phyloP scores from a whole-genome alignment of 2,113 vertebrate species.

The Leucosticte australis region DNA sequence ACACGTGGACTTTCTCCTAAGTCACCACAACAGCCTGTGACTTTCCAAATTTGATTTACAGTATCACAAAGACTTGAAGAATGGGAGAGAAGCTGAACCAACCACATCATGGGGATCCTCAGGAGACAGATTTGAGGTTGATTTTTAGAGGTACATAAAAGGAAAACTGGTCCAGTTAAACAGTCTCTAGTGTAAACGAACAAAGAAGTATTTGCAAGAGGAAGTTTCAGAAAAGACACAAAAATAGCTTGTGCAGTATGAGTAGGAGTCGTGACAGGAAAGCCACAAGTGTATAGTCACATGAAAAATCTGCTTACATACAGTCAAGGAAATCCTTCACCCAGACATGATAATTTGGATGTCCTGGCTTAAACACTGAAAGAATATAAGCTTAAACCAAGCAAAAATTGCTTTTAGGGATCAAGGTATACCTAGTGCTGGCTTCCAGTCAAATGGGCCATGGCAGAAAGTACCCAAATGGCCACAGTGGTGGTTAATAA shows the following conservation, averaged over 20 bases:
- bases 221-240: neutral
- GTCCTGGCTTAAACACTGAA: neutral
- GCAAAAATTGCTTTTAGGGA: neutral
- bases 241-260: neutral
- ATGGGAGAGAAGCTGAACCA: neutral
- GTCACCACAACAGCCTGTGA: neutral
- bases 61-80: neutral
- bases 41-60: neutral
- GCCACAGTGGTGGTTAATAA: neutral
- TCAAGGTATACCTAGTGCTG: neutral
- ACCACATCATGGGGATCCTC: neutral
- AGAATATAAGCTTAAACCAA: neutral
- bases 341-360: neutral
- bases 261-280: neutral
- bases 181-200: neutral
- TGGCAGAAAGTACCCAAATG: neutral
- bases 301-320: neutral
- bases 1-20: neutral
- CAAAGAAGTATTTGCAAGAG: neutral
- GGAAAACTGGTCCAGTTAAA: neutral
- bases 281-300: neutral
- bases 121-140: neutral
- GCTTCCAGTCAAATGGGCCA: neutral
- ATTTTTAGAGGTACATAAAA: neutral
- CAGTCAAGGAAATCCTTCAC: neutral